Evolutionary conservation across 2,888 invertebrate species (phyloP), one percentile per base, ranked within the genome.

Genomic region (Endomychus coccineus): DNA sequence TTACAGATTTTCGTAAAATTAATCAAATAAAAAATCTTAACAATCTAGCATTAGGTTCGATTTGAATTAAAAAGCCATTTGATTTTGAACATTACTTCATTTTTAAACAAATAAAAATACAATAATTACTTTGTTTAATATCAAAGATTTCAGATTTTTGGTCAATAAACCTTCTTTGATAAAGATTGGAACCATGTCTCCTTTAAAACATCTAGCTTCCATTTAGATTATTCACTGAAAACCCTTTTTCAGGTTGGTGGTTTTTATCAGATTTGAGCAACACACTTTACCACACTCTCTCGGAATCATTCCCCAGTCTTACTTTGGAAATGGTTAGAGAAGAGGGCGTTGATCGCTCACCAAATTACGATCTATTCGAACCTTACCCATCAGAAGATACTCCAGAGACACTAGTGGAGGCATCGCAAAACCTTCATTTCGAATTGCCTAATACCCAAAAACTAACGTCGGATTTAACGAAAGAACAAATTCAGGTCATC

Each of bases 401-500:
- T 43, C 40, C 10, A 39, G 13, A 27, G 28, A 28, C 13, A 16
- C n/a, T n/a, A n/a, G n/a, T n/a, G n/a, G n/a, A n/a, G n/a, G n/a
- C n/a, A n/a, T n/a, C n/a, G n/a, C n/a, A n/a, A n/a, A n/a, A n/a
- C n/a, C 6, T 19, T 19, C n/a, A 19, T n/a, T 7, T 19, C n/a
- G 21, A 19, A 19, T n/a, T n/a, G n/a, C 21, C 21, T 19, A 7
- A 6, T 7, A n/a, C 21, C 6, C 21, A 19, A 19, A 6, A 19
- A n/a, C 6, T 3, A n/a, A n/a, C 14, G 6, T 28, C 13, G 25
- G 12, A 46, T 12, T 47, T 70, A 2, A 58, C 62, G 0, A 36
- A 54, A 2, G 59, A 62, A 5, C 64, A 70, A 42, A 42, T 70
- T 2, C 55, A 59, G 28, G 55, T 61, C 37, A 66, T 71, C 9